Base-by-base conservation (phyloP, 2,888 invertebrate species). In the Alsophila aescularia region DNA sequence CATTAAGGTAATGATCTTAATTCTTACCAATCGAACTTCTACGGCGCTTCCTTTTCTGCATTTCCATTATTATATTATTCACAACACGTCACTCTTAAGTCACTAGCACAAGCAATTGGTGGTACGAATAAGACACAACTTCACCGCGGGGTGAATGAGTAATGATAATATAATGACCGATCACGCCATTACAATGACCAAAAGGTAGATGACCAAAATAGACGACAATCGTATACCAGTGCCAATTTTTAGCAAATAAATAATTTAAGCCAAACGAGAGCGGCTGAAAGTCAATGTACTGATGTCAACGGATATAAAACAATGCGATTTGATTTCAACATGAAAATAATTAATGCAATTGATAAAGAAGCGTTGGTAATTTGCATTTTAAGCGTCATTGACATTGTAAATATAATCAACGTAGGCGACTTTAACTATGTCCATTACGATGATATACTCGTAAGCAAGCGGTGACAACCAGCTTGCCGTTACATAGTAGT, bases 191-290 rank as follows among this genome's bases (percentile, higher is more conserved):
- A 51, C 42, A 49, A 53, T 52, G 45, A 54, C 37, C 37, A 47
- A 52, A 18, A 29, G 16, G 14, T 27, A 16, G 12, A 14, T n/a
- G 56, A 57, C 55, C 2, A 7, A 62, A 64, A 64, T 64, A 64
- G 60, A 61, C 21, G 14, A 36, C 12, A 1, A 14, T 5, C n/a
- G 15, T 31, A 31, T 31, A 36, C 31, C 32, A 58, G 57, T 53
- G 61, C 64, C 64, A 61, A 64, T 27, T 27, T 10, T 21, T 39
- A 21, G 36, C 27, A 35, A 52, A 51, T 54, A 45, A 45, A 58
- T 45, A 41, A 8, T 14, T 7, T 24, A 5, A 15, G 29, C 13
- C 34, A 34, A 1, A 14, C 35, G 15, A n/a, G 15, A 18, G 18
- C 36, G 18, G n/a, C 18, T 18, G 13, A 8, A 41, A 41, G 31